Conservation (phyloP, 2,113 vertebrate genomes). For the Quiscalus mexicanus region DNA sequence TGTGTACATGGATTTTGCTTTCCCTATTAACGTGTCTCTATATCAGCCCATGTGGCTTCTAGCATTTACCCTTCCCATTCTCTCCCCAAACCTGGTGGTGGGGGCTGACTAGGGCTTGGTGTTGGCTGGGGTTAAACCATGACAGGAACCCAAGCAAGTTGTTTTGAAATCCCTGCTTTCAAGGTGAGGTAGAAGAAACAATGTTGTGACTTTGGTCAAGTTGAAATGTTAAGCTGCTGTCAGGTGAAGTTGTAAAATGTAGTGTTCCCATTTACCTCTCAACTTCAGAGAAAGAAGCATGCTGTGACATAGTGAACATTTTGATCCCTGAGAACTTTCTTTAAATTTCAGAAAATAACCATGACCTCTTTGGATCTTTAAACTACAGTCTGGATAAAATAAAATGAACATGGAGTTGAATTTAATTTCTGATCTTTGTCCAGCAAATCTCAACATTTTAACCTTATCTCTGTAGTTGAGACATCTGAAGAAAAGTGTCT, state of each 20-base stretch:
- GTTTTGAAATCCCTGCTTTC: background rate
- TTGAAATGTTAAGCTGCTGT: background rate
- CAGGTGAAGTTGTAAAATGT: background rate
- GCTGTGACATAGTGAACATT: slow-evolving; percentile 37
- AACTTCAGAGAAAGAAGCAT: slow-evolving; percentile 23
- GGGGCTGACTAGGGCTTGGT: background rate
- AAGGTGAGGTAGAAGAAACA: background rate
- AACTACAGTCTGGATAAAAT: slow-evolving; percentile 45
- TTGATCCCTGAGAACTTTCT: slow-evolving; percentile 49
- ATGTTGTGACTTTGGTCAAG: background rate
- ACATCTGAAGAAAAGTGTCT: slow-evolving; percentile 49
- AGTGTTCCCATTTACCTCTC: slow-evolving; percentile 27
- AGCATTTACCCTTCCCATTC: background rate
- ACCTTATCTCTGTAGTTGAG: slow-evolving; percentile 48
- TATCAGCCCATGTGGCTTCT: background rate
- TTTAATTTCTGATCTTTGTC: slow-evolving; percentile 61
- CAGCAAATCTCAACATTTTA: slow-evolving; percentile 58
- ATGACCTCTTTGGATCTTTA: slow-evolving; percentile 21
- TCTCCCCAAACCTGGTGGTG: accelerated
- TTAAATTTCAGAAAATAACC: slow-evolving; percentile 54
- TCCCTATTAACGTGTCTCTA: background rate
- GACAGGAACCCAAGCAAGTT: background rate
- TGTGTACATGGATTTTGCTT: background rate
- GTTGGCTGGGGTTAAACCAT: background rate
- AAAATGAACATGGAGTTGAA: slow-evolving; percentile 45